Evolutionary conservation across 2,113 vertebrate genomes (phyloP).

Genomic region (Carollia perspicillata): DNA sequence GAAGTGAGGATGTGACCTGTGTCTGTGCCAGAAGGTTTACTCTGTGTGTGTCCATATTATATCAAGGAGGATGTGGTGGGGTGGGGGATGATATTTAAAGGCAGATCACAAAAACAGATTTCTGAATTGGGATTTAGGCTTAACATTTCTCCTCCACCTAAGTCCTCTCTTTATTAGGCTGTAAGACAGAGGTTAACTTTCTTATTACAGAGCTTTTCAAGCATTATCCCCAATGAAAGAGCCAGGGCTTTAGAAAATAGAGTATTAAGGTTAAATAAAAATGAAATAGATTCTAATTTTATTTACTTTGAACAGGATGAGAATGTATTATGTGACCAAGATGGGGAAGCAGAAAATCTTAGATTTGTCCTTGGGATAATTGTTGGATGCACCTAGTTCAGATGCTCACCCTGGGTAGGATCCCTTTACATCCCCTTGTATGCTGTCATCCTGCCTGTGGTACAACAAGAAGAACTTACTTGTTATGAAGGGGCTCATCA

Average conservation of each 20-base stretch:
- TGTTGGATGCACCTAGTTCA: background rate
- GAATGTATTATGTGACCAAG: background rate
- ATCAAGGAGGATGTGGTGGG: background rate
- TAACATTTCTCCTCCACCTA: conserved; percentile 27
- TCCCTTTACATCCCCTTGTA: background rate
- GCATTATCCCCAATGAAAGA: background rate
- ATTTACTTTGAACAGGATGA: background rate
- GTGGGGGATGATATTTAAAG: conserved; percentile 32
- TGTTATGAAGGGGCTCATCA: background rate
- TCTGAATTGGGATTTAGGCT: conserved; percentile 49
- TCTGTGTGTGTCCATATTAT: background rate
- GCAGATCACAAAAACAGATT: background rate
- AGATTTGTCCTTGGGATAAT: background rate
- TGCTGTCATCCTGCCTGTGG: background rate
- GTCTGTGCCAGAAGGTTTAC: background rate
- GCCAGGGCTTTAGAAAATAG: background rate
- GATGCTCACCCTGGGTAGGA: background rate
- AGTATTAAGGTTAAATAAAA: conserved; percentile 11
- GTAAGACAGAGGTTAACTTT: background rate
- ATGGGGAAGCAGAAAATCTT: background rate
- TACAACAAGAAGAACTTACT: background rate
- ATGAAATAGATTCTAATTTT: background rate
- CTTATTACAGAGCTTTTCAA: conserved; percentile 25
- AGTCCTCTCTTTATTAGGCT: conserved; percentile 37
- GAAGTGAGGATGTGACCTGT: background rate